Percentiles rank a stretch among this genome's conserved stretches.
phyloP scores from a whole-genome alignment of 2,888 invertebrate species.

The Dicyrtoma fusca region DNA sequence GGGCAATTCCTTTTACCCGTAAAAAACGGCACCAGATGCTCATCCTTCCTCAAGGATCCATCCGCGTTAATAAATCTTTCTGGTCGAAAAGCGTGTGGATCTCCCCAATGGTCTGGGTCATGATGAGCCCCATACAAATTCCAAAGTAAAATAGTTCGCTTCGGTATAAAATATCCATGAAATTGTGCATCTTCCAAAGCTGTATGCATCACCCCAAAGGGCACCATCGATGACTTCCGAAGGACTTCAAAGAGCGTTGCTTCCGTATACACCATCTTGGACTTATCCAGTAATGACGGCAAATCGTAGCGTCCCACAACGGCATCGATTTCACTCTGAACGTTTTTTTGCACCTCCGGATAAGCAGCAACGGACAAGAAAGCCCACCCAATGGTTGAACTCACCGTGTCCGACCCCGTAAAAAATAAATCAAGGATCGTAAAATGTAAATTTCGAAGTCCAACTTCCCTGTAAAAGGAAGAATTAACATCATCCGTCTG shows the following conservation, averaged over 20 bases:
- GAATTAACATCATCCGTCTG: conserved; percentile 45
- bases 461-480: conserved; percentile 47
- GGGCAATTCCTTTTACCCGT: conserved; percentile 56
- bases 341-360: too few relatives aligned
- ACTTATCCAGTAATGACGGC: conserved; percentile 18
- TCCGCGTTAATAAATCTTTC: conserved; percentile 42
- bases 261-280: conserved; percentile 46
- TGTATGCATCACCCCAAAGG: conserved; percentile 54
- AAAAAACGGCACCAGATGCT: conserved; percentile 54
- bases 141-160: conserved; percentile 50
- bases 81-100: conserved; percentile 31
- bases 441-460: conserved; percentile 50
- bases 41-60: conserved; percentile 53
- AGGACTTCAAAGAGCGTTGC: conserved; percentile 50
- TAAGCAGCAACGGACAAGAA: conserved; percentile 48
- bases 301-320: conserved; percentile 51
- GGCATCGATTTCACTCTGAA: conserved; percentile 58
- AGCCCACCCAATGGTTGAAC: conserved; percentile 52
- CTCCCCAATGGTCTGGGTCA: conserved; percentile 48
- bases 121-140: conserved; percentile 53
- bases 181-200: conserved; percentile 43
- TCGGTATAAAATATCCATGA: conserved; percentile 46
- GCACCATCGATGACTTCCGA: conserved; percentile 50
- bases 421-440: conserved; percentile 52
- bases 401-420: conserved; percentile 52